A percentile compares a stretch with the other conserved stretches of the same genome.
phyloP scores from a whole-genome alignment of 2,113 vertebrate genomes.

The Calyptommatus sinebrachiatus region DNA sequence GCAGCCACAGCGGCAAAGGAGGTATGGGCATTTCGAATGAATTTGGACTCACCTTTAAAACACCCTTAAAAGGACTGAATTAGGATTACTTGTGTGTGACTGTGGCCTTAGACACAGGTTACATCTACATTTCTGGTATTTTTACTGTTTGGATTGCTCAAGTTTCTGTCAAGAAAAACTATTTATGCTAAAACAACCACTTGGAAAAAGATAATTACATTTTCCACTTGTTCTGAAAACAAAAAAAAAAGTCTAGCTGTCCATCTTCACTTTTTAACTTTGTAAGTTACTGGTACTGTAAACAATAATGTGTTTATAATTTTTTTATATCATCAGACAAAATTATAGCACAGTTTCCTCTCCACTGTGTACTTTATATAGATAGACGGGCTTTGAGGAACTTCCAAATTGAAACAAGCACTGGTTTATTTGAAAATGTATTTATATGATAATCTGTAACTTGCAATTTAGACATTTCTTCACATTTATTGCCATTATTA shows the following conservation, averaged over 20 bases:
- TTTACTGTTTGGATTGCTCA: conserved; percentile 16
- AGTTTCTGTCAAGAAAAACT: conserved; percentile 40
- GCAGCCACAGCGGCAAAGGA: too few species aligned
- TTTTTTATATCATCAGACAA: conserved; percentile 77
- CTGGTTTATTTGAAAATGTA: conserved; percentile 75
- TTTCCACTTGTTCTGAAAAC: conserved; percentile 65
- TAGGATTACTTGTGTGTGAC: too few species aligned
- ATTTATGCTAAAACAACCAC: conserved; percentile 66
- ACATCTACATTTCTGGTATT: neutral
- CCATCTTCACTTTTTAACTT: conserved; percentile 54
- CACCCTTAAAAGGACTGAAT: too few species aligned
- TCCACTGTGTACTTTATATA: conserved; percentile 72
- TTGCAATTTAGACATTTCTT: conserved; percentile 71
- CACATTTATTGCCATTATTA: conserved; percentile 72
- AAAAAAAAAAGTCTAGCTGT: conserved; percentile 55
- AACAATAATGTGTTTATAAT: conserved; percentile 77
- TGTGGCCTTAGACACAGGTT: neutral
- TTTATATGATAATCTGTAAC: conserved; percentile 80
- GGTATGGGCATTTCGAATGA: too few species aligned
- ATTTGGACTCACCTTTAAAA: too few species aligned
- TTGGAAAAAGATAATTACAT: conserved; percentile 72
- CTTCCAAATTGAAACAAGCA: conserved; percentile 72
- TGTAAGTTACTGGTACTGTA: conserved; percentile 53
- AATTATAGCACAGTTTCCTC: conserved; percentile 74
- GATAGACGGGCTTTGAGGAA: conserved; percentile 70